Evolutionary conservation across 2,113 vertebrate species (phyloP).

Genomic region (Percina caprodes): DNA sequence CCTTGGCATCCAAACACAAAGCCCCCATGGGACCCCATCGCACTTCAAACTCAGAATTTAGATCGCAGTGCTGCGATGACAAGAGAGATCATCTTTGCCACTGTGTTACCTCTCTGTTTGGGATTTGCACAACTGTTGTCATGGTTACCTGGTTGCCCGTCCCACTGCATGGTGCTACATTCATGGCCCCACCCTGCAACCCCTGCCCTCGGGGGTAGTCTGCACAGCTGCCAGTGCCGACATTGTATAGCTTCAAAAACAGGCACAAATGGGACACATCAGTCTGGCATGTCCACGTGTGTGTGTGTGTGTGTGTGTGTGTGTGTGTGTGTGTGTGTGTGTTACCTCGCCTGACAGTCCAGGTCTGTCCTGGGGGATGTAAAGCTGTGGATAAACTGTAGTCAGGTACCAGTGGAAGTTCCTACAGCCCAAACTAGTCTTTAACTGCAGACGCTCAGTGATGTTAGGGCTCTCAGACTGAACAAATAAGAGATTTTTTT

Average conservation of each 20-base stretch:
- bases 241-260: slow-evolving; percentile 89
- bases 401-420: slow-evolving; percentile 92
- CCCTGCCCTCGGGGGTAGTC: slow-evolving; percentile 78
- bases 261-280: slow-evolving; percentile 24
- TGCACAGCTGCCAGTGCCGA: slow-evolving; percentile 87
- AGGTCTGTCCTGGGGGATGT: slow-evolving; percentile 77
- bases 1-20: slow-evolving; percentile 85
- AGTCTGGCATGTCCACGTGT: slow-evolving; percentile 29
- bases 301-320: slow-evolving; percentile 26
- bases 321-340: slow-evolving; percentile 19
- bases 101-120: not conserved
- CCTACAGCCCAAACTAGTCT: slow-evolving; percentile 86
- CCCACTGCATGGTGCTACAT: slow-evolving; percentile 86
- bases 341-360: slow-evolving; percentile 89
- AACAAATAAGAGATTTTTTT: not conserved
- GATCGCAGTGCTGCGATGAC: slow-evolving; percentile 85
- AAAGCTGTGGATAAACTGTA: slow-evolving; percentile 87
- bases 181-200: slow-evolving; percentile 71
- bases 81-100: slow-evolving; percentile 15
- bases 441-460: slow-evolving; percentile 85
- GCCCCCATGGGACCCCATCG: slow-evolving; percentile 72
- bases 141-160: slow-evolving; percentile 86
- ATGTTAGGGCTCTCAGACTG: slow-evolving; percentile 87
- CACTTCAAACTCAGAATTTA: slow-evolving; percentile 85
- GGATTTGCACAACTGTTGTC: not conserved